Evolutionary conservation across 2,797 vertebrate genomes (phyloP).

Genomic region (Takifugu ocellatus): DNA sequence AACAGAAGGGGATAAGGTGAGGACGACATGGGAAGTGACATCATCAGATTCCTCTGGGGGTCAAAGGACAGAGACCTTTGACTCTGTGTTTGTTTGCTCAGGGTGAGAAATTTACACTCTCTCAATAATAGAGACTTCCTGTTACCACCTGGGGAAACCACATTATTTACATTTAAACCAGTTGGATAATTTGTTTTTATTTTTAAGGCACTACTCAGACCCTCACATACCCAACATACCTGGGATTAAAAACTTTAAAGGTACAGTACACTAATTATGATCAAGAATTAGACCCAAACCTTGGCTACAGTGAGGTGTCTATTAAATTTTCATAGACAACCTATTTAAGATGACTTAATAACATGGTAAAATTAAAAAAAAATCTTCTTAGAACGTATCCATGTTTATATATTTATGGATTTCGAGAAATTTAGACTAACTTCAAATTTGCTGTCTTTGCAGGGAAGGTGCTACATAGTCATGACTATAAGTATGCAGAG

Average conservation of each 20-base stretch:
- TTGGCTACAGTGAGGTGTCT: too few species aligned
- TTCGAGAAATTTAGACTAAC: too few species aligned
- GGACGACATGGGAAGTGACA: slow-evolving; percentile 71
- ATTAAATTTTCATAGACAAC: too few species aligned
- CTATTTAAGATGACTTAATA: too few species aligned
- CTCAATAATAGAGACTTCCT: not conserved
- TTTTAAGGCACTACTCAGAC: slow-evolving; percentile 74
- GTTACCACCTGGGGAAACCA: not conserved
- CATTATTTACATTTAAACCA: not conserved
- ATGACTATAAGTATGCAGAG: slow-evolving; percentile 70
- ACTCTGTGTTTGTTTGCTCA: slow-evolving; percentile 71
- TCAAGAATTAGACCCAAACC: too few species aligned
- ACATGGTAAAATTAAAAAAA: too few species aligned
- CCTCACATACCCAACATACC: slow-evolving; percentile 74
- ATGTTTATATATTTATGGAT: too few species aligned
- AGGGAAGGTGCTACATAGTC: slow-evolving; percentile 78
- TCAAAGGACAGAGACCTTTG: slow-evolving; percentile 60
- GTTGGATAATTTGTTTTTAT: not conserved
- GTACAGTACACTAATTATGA: slow-evolving; percentile 33
- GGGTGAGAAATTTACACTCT: slow-evolving; percentile 56
- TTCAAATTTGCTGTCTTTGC: slow-evolving; percentile 3
- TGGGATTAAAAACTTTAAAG: slow-evolving; percentile 77
- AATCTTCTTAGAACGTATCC: too few species aligned
- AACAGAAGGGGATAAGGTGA: slow-evolving; percentile 13
- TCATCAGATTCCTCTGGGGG: slow-evolving; percentile 48